Evolutionary conservation across 2,888 invertebrate species (phyloP).

Genomic region (Cryptosula pallasiana): DNA sequence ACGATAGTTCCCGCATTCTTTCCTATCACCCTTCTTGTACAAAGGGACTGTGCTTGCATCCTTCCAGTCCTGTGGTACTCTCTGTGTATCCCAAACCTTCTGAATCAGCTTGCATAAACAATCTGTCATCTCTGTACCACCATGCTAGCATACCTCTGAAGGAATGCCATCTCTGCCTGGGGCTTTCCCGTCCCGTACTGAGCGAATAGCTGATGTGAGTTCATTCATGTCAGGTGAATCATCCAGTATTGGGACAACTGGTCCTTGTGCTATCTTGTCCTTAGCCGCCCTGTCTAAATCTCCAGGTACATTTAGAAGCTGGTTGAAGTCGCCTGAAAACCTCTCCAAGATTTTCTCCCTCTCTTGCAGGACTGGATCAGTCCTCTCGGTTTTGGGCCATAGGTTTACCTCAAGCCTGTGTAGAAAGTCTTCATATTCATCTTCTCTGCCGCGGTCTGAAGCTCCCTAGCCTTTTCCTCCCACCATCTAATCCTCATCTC

Average conservation of each 20-base stretch:
- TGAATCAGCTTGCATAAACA: slow-evolving; percentile 1
- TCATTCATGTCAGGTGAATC: background rate
- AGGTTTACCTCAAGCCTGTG: slow-evolving; percentile 25
- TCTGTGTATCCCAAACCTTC: slow-evolving; percentile 1
- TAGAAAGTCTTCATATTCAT: slow-evolving; percentile 27
- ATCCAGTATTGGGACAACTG: background rate
- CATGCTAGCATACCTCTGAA: slow-evolving; percentile 24
- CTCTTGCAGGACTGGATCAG: slow-evolving; percentile 26
- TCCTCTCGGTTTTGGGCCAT: slow-evolving; percentile 27
- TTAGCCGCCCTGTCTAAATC: slow-evolving; percentile 1
- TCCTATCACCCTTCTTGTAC: slow-evolving; percentile 3
- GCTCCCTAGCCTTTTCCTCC: slow-evolving; percentile 6
- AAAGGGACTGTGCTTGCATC: slow-evolving; percentile 6
- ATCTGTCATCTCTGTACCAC: background rate
- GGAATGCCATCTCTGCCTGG: slow-evolving; percentile 27
- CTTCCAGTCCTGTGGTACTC: slow-evolving; percentile 8
- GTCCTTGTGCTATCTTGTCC: background rate
- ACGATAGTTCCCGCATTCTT: background rate
- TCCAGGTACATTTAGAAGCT: slow-evolving; percentile 27
- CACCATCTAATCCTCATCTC: slow-evolving; percentile 25
- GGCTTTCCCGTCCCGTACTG: slow-evolving; percentile 23
- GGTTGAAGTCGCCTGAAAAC: slow-evolving; percentile 29
- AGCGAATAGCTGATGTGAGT: background rate
- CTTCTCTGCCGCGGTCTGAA: slow-evolving; percentile 26
- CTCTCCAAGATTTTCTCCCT: slow-evolving; percentile 26